These are phyloP conservation scores for Aurelia sp. DNA, from an alignment of 30 jellyfish, hydroid and myxozoan species.

Conservation along the genomic window DNA sequence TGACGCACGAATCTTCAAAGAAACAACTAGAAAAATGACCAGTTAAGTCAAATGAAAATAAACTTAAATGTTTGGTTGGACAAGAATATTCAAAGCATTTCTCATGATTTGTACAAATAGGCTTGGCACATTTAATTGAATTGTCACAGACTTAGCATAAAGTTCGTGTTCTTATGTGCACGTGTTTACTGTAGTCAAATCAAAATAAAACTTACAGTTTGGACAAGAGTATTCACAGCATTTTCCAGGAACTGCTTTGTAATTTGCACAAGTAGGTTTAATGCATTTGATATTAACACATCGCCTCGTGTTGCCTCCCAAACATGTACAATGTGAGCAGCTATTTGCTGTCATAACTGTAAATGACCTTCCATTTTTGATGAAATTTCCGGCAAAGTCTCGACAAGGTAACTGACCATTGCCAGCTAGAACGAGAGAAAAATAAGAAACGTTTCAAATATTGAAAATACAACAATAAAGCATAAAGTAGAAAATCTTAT, in stretches of 20 bases:
- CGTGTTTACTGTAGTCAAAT: no score
- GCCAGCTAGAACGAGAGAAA: conserved; percentile 29
- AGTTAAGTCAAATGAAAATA: not conserved
- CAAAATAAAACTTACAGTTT: conserved; percentile 14
- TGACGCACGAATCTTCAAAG: no score
- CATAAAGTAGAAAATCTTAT: not conserved
- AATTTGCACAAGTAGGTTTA: conserved; percentile 81
- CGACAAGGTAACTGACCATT: conserved; percentile 67
- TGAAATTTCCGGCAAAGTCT: conserved; percentile 70
- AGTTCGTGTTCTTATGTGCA: no score
- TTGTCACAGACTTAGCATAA: no score
- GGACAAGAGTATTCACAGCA: conserved; percentile 98
- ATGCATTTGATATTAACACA: conserved; percentile 81
- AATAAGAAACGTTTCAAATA: no score
- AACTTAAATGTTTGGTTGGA: conserved; percentile 68
- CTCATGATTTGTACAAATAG: conserved; percentile 87
- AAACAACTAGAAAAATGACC: no score
- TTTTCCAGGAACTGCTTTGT: conserved; percentile 74
- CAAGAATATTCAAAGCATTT: conserved; percentile 95
- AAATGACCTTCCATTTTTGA: conserved; percentile 79
- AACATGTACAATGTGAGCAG: conserved; percentile 87
- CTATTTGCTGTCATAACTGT: conserved; percentile 77
- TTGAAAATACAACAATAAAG: no score
- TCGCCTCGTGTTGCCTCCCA: conserved; percentile 60
- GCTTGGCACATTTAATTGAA: conserved; percentile 67